These are phyloP conservation scores for Orientallactaga bullata DNA, from an alignment of 2,113 vertebrate species.

Conservation along the genomic window DNA sequence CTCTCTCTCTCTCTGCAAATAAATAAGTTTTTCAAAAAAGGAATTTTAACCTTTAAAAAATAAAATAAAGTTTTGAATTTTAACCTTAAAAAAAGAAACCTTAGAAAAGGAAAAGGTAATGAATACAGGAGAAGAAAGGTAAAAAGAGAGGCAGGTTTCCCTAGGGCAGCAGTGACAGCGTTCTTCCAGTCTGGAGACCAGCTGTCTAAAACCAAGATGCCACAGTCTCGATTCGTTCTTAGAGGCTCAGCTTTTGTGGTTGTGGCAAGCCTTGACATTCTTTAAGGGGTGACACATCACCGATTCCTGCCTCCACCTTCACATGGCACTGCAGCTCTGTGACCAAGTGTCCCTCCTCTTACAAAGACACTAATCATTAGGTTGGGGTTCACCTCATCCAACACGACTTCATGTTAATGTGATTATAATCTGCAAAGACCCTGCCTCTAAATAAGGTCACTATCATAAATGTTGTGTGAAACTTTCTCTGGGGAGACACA, in stretches of 20 bases:
- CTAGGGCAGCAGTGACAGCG: background rate
- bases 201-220: too few relatives aligned
- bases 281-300: rapidly evolving
- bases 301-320: background rate
- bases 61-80: too few relatives aligned
- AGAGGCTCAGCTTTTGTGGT: background rate
- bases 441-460: background rate
- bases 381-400: background rate
- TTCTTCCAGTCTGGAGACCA: background rate
- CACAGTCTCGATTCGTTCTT: background rate
- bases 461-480: background rate
- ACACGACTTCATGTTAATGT: background rate
- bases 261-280: background rate
- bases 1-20: too few relatives aligned
- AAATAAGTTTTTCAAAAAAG: too few relatives aligned
- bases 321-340: too few relatives aligned
- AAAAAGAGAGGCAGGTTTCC: background rate
- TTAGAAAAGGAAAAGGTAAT: background rate
- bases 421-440: background rate
- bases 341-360: background rate
- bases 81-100: too few relatives aligned
- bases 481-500: too few relatives aligned
- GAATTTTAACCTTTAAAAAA: too few relatives aligned
- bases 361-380: background rate
- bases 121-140: background rate